Conservation (phyloP, 1,140 invertebrate species). For the Muscidifurax raptorellus region DNA sequence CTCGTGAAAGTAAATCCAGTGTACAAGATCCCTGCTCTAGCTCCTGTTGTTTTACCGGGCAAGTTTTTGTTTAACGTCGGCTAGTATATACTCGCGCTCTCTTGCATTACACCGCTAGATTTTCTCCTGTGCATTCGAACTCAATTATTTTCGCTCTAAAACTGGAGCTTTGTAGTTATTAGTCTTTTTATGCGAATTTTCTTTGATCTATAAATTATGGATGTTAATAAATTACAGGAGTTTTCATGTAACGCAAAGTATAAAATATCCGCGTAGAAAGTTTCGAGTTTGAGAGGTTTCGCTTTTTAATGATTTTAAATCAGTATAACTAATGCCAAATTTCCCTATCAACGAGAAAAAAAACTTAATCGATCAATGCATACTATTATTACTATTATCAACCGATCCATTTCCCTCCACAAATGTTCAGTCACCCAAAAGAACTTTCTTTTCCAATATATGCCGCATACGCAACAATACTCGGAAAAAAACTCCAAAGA, state of each 20-base stretch:
- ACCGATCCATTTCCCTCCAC: no score
- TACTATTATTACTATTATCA: no score
- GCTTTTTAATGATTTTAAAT: neutral
- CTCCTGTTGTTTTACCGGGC: neutral
- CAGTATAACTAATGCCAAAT: neutral
- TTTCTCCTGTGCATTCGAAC: slow-evolving; percentile 14
- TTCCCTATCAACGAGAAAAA: neutral
- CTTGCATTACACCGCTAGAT: neutral
- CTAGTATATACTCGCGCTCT: neutral
- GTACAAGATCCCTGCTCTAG: neutral
- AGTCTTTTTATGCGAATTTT: neutral
- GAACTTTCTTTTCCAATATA: neutral
- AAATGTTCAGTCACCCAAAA: no score
- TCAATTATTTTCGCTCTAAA: neutral
- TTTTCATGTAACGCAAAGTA: neutral
- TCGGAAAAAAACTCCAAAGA: no score
- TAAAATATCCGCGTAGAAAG: neutral
- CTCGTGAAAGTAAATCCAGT: slow-evolving; percentile 25
- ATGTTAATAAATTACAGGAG: slow-evolving; percentile 16
- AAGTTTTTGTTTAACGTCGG: slow-evolving; percentile 44
- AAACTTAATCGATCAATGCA: neutral
- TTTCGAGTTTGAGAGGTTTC: neutral
- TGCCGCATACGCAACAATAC: neutral
- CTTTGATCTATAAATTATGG: slow-evolving; percentile 14
- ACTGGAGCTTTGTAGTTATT: neutral